Conservation (phyloP, 2,113 vertebrate genomes). For the Rynchops niger region DNA sequence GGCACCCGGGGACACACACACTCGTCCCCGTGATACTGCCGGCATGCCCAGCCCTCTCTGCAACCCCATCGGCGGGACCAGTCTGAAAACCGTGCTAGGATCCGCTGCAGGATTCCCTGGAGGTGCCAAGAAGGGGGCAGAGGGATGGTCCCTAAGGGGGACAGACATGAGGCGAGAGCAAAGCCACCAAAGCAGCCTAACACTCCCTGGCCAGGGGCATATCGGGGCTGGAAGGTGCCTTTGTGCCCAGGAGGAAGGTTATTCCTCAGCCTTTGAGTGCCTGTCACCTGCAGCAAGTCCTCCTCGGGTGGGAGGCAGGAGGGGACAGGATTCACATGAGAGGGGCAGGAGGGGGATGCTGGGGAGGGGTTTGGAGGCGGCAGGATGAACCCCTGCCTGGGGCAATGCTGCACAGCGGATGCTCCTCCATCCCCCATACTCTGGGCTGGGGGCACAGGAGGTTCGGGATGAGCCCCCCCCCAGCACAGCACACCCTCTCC, state of each 20-base stretch:
- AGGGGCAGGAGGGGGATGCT: rapidly evolving
- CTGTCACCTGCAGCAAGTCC: not conserved
- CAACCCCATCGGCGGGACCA: rapidly evolving
- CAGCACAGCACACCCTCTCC: not conserved
- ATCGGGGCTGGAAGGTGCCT: not conserved
- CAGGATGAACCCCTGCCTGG: not conserved
- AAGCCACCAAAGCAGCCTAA: not conserved
- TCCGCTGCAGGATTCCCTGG: not conserved
- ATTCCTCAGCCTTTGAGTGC: not conserved
- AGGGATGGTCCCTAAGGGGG: not conserved
- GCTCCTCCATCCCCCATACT: not conserved
- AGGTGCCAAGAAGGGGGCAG: not conserved
- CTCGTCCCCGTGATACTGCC: rapidly evolving
- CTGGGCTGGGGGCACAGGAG: not conserved
- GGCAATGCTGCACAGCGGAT: not conserved
- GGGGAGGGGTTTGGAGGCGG: not conserved
- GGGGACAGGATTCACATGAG: too few species aligned
- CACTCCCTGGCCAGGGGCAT: rapidly evolving
- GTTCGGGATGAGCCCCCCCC: not conserved
- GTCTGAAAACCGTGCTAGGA: rapidly evolving
- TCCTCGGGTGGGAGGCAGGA: not conserved
- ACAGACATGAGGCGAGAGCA: not conserved
- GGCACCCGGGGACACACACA: not conserved
- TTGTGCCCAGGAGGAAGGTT: not conserved
- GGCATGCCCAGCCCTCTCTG: not conserved